Base-by-base conservation (phyloP, 2,797 vertebrate genomes). In the Philypnodon macrostomus region DNA sequence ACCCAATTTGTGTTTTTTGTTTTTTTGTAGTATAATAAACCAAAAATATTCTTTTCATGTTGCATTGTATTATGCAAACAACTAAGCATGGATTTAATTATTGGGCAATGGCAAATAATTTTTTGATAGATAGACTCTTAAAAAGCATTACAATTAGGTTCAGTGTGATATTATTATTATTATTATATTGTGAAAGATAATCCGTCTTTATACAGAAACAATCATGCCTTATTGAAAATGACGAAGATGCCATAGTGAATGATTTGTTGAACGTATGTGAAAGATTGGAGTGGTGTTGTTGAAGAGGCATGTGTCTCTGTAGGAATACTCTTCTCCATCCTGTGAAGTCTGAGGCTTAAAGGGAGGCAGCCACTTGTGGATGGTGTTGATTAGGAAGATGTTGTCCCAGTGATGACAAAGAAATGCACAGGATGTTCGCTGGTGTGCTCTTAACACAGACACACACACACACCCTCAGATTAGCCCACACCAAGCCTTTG, bases 301-400 rank as follows among this genome's bases (percentile, higher is more conserved):
- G 38, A 11, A 26, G 53, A 51, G 26, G 47, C 30, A 38, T 33
- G 14, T 54, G 44, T 59, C 63, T 53, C 56, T 42, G 56, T 49
- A 33, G 54, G 52, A 53, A 48, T 62, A 61, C 61, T 67, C 46
- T 58, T 37, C 41, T 42, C 13, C 49, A 42, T 15, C 35, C 29
- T 58, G 49, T 47, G 59, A 34, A 47, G 27, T 7, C 23, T 29
- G 21, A 40, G 35, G 55, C 44, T 8, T 16, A 8, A 29, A 53
- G 24, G 24, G 26, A 55, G 24, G 24, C 30, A 55, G 31, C 32
- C 45, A 45, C 32, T 46, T 32, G 21, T 58, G 52, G 62, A 58
- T 71, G 71, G 86, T 86, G 85, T 88, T 87, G 81, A 87, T 89
- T 85, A 60, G 66, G 63, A 80, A 75, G 84, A 77, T 76, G 67